Evolutionary conservation across 2,888 invertebrate genomes (phyloP).

Genomic region (Drosophila greeni): DNA sequence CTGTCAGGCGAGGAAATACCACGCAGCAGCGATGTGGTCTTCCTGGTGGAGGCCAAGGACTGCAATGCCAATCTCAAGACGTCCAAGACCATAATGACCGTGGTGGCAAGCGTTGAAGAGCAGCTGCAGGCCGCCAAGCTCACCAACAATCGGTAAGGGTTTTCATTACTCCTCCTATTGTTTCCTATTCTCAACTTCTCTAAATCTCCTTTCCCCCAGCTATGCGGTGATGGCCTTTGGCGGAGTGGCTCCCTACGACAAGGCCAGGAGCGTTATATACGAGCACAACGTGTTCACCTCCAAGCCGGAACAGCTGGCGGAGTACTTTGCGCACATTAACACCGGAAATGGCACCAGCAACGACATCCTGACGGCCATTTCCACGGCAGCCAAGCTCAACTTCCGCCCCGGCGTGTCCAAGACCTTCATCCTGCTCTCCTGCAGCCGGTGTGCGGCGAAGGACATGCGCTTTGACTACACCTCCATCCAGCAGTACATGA

Average conservation of each 20-base stretch:
- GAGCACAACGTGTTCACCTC: constrained; percentile 85
- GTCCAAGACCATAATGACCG: constrained; percentile 84
- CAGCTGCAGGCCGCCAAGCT: constrained; percentile 84
- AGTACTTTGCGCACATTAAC: constrained; percentile 85
- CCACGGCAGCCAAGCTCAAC: constrained; percentile 85
- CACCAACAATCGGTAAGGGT: constrained; percentile 83
- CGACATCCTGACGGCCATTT: constrained; percentile 88
- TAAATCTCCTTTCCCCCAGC: constrained; percentile 79
- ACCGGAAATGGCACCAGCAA: constrained; percentile 80
- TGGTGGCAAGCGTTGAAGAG: constrained; percentile 84
- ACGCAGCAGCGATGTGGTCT: constrained; percentile 89
- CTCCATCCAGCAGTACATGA: constrained; percentile 88
- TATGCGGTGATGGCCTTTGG: constrained; percentile 92
- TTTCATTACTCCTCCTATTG: not conserved
- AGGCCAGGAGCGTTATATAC: constrained; percentile 86
- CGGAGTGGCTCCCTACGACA: constrained; percentile 85
- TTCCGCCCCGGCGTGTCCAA: constrained; percentile 92
- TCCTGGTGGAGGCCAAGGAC: constrained; percentile 91
- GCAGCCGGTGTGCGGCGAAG: constrained; percentile 85
- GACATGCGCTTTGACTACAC: constrained; percentile 91
- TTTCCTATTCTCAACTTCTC: no score
- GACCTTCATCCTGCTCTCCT: constrained; percentile 89
- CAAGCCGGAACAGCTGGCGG: constrained; percentile 82
- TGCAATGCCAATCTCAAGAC: constrained; percentile 87
- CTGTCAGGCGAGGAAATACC: constrained; percentile 82